Conservation (phyloP, 23 tunicate species). For the Ciona savignyi region DNA sequence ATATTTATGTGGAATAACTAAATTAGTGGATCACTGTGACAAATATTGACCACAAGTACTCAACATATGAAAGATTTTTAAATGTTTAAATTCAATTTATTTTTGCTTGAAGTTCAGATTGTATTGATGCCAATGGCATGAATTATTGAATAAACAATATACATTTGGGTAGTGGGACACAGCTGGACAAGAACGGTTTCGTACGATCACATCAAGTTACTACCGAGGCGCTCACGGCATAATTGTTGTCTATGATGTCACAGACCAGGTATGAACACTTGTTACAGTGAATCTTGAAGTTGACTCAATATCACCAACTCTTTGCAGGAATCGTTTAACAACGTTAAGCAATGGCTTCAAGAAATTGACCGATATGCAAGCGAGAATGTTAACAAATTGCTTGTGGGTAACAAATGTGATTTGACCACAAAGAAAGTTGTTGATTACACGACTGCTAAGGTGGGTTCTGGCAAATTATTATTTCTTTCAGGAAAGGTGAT, state of each 20-base stretch:
- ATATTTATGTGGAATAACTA: too few species aligned
- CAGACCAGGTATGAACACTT: conserved; percentile 70
- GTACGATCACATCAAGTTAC: conserved; percentile 98
- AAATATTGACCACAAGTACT: too few species aligned
- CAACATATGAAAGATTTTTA: too few species aligned
- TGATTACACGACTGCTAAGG: conserved; percentile 99
- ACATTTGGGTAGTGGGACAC: conserved; percentile 99
- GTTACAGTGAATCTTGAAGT: not conserved
- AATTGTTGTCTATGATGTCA: conserved; percentile 99
- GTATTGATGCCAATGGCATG: too few species aligned
- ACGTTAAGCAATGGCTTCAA: conserved; percentile 98
- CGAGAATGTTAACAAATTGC: conserved; percentile 94
- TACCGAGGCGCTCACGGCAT: conserved; percentile 99
- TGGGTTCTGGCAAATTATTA: too few species aligned
- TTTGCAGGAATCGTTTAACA: conserved; percentile 99
- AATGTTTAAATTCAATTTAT: too few species aligned
- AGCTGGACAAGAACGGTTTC: conserved; percentile 97
- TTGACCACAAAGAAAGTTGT: conserved; percentile 98
- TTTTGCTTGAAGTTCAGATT: too few species aligned
- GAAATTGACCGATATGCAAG: conserved; percentile 98
- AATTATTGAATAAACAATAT: too few species aligned
- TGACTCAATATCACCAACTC: not conserved
- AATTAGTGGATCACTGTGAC: too few species aligned
- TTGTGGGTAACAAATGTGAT: conserved; percentile 99
- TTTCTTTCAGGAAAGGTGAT: too few species aligned